Evolutionary conservation across 2,113 vertebrate genomes (phyloP).

Genomic region (Meriones unguiculatus): DNA sequence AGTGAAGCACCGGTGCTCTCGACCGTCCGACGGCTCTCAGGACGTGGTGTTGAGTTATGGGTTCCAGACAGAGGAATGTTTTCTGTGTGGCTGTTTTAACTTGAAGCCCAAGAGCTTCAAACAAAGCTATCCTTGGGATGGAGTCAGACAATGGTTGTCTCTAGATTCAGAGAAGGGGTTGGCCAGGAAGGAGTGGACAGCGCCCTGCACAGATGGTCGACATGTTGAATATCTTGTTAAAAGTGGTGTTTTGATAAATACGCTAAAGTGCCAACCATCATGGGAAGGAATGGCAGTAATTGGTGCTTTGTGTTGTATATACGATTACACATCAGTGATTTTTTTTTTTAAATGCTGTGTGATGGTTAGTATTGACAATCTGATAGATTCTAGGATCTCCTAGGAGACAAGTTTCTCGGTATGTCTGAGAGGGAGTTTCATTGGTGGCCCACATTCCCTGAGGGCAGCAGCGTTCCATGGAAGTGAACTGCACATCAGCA

Average conservation of each 20-base stretch:
- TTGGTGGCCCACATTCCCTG: neutral
- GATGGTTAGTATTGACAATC: neutral
- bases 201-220: neutral
- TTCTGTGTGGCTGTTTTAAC: neutral
- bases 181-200: neutral
- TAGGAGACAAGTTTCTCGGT: neutral
- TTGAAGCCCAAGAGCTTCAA: neutral
- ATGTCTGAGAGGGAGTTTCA: neutral
- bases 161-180: neutral
- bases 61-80: neutral
- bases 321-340: neutral
- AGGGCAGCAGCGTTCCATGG: neutral
- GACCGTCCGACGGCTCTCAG: neutral
- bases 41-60: neutral
- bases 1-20: neutral
- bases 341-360: neutral
- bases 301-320: neutral
- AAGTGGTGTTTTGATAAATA: neutral
- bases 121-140: neutral
- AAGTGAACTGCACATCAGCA: too few species aligned
- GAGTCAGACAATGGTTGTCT: neutral
- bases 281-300: neutral
- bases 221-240: neutral
- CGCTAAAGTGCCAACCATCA: neutral
- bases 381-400: neutral